Evolutionary conservation across 1,140 invertebrate species (phyloP), one percentile per base, ranked within the genome.

Genomic region (Pogonognathellus flavescens): DNA sequence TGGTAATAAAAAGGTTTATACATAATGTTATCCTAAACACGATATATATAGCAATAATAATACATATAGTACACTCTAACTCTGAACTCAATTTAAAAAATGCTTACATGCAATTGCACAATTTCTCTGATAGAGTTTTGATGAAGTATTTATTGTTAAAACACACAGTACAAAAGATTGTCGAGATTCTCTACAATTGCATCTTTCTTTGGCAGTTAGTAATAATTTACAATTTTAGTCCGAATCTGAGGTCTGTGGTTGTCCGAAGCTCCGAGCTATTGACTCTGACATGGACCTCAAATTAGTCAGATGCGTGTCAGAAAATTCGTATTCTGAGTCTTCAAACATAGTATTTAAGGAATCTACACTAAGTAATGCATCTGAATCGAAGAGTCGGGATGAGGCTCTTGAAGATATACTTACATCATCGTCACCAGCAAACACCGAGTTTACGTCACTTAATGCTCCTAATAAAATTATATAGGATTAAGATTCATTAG

Each of bases 401-500:
- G 95, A 95, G 10, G 95, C 95, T 83, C 95, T 91, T 0, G 94
- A 95, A 80, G 94, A 94, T 86, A 95, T 94, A 49, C 95, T 94
- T 31, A 95, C 95, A 86, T 91, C 91, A 89, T 95, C 94, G 89
- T 95, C 94, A 87, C 94, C 93, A 89, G 93, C 93, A 89, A 95
- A 95, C 85, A 95, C 93, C n/a, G 95, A 96, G 91, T 96, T 96
- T 31, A 96, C 94, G 90, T 96, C 95, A 89, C 95, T 96, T 62
- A 96, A 90, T 9, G 95, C 95, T 76, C 94, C 92, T 93, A 81
- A 2, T 53, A 88, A 87, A 83, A 60, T 10, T 53, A 82, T 80
- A 52, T 80, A 22, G 5, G 31, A 82, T 72, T 6, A 55, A 84
- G 85, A 7, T 18, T 20, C 25, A 85, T 55, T 41, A 3, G 6